phyloP scores from a whole-genome alignment of 2,888 invertebrate genomes.

The Ptychoptera albimana region DNA sequence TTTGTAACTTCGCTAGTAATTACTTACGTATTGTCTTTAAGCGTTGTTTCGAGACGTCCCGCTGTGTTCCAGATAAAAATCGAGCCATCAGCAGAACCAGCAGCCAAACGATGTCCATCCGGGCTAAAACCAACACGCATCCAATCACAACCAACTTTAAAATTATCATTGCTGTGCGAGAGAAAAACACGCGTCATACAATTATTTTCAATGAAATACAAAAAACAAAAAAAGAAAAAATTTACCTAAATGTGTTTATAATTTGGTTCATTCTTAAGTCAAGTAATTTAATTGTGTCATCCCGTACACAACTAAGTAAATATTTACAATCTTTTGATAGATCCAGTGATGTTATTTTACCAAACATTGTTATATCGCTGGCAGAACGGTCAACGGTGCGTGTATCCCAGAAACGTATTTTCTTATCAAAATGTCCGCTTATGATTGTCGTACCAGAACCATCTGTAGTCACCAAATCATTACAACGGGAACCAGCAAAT shows the following conservation, averaged over 20 bases:
- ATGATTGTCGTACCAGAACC: constrained; percentile 79
- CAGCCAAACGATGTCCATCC: constrained; percentile 73
- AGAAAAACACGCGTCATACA: too few species aligned
- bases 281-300: constrained; percentile 86
- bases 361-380: constrained; percentile 77
- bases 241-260: constrained; percentile 76
- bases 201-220: neutral
- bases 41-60: constrained; percentile 55
- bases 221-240: constrained; percentile 11
- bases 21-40: constrained; percentile 71
- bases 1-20: neutral
- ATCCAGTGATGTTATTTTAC: constrained; percentile 89
- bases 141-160: constrained; percentile 93
- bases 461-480: constrained; percentile 86
- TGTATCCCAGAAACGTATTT: constrained; percentile 93
- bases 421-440: constrained; percentile 96
- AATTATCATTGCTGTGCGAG: constrained; percentile 72
- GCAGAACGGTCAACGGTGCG: constrained; percentile 62
- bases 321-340: constrained; percentile 79
- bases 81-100: constrained; percentile 83
- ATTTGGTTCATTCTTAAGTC: constrained; percentile 92
- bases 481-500: constrained; percentile 92
- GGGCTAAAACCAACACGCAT: constrained; percentile 85
- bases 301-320: constrained; percentile 82
- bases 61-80: constrained; percentile 83